Evolutionary conservation across 2,888 invertebrate species (phyloP).

Genomic region (Perithous albicinctus): DNA sequence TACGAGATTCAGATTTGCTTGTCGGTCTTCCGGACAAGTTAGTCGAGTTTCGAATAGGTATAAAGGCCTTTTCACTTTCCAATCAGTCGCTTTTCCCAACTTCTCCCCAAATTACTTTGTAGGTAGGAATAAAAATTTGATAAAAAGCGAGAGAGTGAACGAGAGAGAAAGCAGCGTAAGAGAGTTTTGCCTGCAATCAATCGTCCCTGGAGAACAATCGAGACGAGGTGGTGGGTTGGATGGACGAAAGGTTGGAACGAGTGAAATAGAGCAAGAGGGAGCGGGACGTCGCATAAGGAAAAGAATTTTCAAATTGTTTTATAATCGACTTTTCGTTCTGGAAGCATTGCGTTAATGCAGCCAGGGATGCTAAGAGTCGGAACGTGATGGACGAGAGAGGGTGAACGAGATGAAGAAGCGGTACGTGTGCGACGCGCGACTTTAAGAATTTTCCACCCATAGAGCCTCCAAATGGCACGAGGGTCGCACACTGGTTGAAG

Average conservation of each 20-base stretch:
- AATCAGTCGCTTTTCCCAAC: conserved; percentile 56
- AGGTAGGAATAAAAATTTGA: conserved; percentile 55
- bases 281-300: background rate
- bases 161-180: conserved; percentile 26
- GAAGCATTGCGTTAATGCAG: conserved; percentile 34
- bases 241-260: background rate
- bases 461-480: conserved; percentile 21
- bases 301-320: conserved; percentile 62
- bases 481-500: conserved; percentile 13
- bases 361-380: conserved; percentile 5
- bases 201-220: conserved; percentile 54
- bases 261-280: conserved; percentile 32
- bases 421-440: conserved; percentile 15
- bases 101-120: conserved; percentile 56
- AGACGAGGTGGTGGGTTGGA: conserved; percentile 23
- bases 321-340: conserved; percentile 61
- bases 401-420: conserved; percentile 24
- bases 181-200: conserved; percentile 56
- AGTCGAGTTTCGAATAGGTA: conserved; percentile 51
- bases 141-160: conserved; percentile 25
- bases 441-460: conserved; percentile 5
- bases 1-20: conserved; percentile 35
- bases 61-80: conserved; percentile 57
- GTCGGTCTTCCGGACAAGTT: conserved; percentile 51
- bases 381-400: conserved; percentile 30